Evolutionary conservation across 2,888 invertebrate genomes (phyloP), one percentile per base, ranked within the genome.

Genomic region (Pseudococcus jackbeardsleyi): DNA sequence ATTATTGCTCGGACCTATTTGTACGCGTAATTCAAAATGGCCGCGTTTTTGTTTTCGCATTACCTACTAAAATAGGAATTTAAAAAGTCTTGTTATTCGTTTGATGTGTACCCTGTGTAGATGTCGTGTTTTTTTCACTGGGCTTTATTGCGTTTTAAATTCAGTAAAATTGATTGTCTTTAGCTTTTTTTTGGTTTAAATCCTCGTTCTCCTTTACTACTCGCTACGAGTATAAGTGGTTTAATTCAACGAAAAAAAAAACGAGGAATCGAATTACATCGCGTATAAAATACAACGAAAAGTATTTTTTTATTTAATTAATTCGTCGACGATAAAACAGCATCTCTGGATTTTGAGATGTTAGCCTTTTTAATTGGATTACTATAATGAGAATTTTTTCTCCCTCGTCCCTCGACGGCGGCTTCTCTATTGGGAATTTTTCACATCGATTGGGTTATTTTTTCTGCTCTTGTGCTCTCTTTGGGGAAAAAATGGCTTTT

Each of bases 151-250:
- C 72, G 33, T 17, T 72, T 17, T 46, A 82, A 82, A 82, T 82
- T 82, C 19, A 15, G 79, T 50, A 11, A 46, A 82, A 46, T 82
- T 82, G 79, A 82, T 82, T 82, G 79, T 82, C 79, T 82, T 82
- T 46, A 82, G 42, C 79, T 82, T 39, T 39, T 72, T 72, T 72
- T 72, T 72, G 7, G 9, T 42, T 8, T 42, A 42, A 42, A 12
- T n/a, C 17, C 17, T 22, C 33, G 72, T 72, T 26, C 72, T 12
- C 72, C 39, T 72, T 72, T 68, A 68, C 4, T 54, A 54, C 50
- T 50, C 50, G 15, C 15, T n/a, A 54, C 15, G 15, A 17, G n/a
- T 54, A 12, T 54, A 54, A 54, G 54, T 54, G n/a, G 54, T 54
- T 54, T 54, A 54, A 54, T 54, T 54, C 54, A 33, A 22, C 7